Conservation (phyloP, 2,888 invertebrate genomes). For the Drosophila hamatofila region DNA sequence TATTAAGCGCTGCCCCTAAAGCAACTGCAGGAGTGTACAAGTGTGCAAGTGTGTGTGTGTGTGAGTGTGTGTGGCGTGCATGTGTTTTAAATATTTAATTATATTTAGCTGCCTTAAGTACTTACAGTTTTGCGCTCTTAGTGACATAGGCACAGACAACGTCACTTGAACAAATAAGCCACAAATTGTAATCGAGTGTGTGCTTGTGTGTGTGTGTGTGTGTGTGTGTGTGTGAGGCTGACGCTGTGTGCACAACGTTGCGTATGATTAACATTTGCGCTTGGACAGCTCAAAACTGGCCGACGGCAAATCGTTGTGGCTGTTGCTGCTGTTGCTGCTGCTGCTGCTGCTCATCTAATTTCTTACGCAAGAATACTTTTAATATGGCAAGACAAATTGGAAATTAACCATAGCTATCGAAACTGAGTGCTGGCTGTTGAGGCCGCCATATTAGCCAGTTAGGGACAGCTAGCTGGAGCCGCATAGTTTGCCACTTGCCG, state of each 20-base stretch:
- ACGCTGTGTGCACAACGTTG: slow-evolving; percentile 49
- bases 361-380: slow-evolving; percentile 61
- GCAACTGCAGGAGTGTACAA: not conserved
- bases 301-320: slow-evolving; percentile 36
- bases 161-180: slow-evolving; percentile 38
- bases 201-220: slow-evolving; percentile 6
- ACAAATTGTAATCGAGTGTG: slow-evolving; percentile 22
- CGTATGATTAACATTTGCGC: slow-evolving; percentile 62
- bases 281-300: slow-evolving; percentile 46
- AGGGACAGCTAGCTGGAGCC: not conserved
- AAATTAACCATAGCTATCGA: slow-evolving; percentile 42
- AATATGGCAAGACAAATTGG: slow-evolving; percentile 56
- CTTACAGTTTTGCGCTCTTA: slow-evolving; percentile 78
- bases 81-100: slow-evolving; percentile 77
- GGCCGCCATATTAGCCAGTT: not conserved
- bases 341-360: slow-evolving; percentile 35
- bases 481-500: slow-evolving; percentile 4
- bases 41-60: slow-evolving; percentile 14
- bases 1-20: slow-evolving; percentile 62
- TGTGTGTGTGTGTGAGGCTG: slow-evolving; percentile 14
- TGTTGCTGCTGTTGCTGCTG: not conserved
- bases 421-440: not conserved
- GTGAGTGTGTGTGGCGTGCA: slow-evolving; percentile 37
- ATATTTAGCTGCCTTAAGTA: slow-evolving; percentile 81
- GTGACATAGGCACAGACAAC: slow-evolving; percentile 57